Percentiles rank a stretch among this genome's conserved stretches.
phyloP scores from a whole-genome alignment of 2,888 invertebrate genomes.

The Lagria hirta region DNA sequence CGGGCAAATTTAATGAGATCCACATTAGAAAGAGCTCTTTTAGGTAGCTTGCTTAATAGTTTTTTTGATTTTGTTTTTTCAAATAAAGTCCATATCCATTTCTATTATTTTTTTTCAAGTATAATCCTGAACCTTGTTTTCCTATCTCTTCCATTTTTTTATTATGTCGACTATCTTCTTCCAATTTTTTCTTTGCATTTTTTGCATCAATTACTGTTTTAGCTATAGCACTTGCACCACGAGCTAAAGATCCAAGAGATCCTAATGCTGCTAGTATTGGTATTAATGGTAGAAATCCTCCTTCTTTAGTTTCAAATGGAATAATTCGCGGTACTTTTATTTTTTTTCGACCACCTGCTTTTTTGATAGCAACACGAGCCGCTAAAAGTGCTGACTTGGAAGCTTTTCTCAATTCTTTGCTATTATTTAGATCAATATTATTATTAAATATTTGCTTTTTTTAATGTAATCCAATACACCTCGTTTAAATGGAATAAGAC shows the following conservation, averaged over 20 bases:
- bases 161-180: conserved; percentile 45
- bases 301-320: conserved; percentile 41
- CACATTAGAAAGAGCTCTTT: neutral
- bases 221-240: conserved; percentile 44
- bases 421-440: neutral
- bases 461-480: too few relatives aligned
- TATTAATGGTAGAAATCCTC: conserved; percentile 42
- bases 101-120: conserved; percentile 37
- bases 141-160: conserved; percentile 45
- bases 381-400: neutral
- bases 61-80: conserved; percentile 15
- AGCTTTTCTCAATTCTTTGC: neutral
- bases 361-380: neutral
- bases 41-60: neutral
- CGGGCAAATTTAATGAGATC: too few relatives aligned
- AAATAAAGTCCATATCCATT: conserved; percentile 29
- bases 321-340: conserved; percentile 1
- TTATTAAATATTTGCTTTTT: too few relatives aligned
- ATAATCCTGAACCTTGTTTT: conserved; percentile 35
- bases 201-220: conserved; percentile 44
- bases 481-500: neutral
- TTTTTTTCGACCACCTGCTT: neutral
- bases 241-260: conserved; percentile 42
- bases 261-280: conserved; percentile 44
- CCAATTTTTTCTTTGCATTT: conserved; percentile 39